phyloP scores from a whole-genome alignment of 2,888 invertebrate genomes.

The Hoplodrina blanda region DNA sequence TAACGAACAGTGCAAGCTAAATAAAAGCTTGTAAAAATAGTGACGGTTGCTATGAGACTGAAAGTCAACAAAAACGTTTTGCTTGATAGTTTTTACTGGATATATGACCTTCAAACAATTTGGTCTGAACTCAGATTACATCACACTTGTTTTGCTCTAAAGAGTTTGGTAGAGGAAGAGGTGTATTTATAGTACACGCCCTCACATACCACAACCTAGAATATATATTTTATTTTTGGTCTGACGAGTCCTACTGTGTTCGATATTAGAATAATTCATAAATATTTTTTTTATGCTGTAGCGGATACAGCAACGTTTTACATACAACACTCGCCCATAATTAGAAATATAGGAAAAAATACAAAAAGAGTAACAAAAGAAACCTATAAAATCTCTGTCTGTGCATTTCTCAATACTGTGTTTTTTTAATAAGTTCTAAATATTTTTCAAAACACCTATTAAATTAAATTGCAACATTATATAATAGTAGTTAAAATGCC shows the following conservation, averaged over 20 bases:
- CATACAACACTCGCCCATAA: background rate
- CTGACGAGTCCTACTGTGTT: background rate
- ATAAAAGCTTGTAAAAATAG: too few relatives aligned
- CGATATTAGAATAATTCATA: background rate
- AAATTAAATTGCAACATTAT: too few relatives aligned
- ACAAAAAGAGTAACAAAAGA: too few relatives aligned
- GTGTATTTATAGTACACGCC: too few relatives aligned
- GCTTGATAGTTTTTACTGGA: background rate
- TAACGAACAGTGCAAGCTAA: too few relatives aligned
- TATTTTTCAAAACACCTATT: background rate
- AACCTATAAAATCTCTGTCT: background rate
- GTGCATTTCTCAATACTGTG: background rate
- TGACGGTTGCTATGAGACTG: background rate
- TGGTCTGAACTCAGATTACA: too few relatives aligned
- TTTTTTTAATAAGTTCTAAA: too few relatives aligned
- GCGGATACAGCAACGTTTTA: background rate
- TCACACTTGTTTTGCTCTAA: too few relatives aligned
- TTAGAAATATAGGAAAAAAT: too few relatives aligned
- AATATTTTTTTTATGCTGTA: background rate
- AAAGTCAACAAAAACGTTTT: background rate
- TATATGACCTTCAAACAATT: background rate
- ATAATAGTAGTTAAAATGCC: background rate
- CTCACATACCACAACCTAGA: too few relatives aligned
- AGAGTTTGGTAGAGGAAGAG: too few relatives aligned
- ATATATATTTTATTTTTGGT: too few relatives aligned